A percentile compares a stretch with the other conserved stretches of the same genome.
These are phyloP conservation scores for Coreoperca whiteheadi DNA, from an alignment of 2,113 vertebrate genomes.

Conservation along the genomic window DNA sequence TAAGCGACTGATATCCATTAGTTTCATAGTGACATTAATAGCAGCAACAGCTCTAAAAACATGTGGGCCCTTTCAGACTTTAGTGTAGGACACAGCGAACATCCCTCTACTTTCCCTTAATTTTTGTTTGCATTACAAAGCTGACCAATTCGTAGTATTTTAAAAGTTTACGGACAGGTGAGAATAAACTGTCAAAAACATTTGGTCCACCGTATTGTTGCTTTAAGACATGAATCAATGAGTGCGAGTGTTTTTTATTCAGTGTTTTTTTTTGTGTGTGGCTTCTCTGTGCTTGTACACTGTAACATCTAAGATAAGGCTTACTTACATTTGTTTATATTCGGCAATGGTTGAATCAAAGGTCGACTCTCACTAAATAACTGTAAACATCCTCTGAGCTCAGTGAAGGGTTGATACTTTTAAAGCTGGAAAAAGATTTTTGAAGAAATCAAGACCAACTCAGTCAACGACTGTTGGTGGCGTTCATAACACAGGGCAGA, in stretches of 20 bases:
- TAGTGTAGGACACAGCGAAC: neutral
- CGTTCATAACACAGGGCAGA: constrained; percentile 56
- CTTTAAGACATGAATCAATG: neutral
- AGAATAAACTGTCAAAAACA: constrained; percentile 42
- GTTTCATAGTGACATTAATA: constrained; percentile 50
- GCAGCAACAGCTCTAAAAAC: constrained; percentile 26
- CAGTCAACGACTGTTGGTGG: constrained; percentile 25
- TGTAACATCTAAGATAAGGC: neutral
- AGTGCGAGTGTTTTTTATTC: neutral
- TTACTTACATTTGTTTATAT: constrained; percentile 18
- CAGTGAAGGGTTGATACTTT: constrained; percentile 8
- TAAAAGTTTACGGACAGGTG: constrained; percentile 35
- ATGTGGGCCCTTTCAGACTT: constrained; percentile 31
- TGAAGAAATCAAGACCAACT: constrained; percentile 9
- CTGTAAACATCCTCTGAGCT: constrained; percentile 28
- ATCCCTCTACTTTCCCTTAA: constrained; percentile 20
- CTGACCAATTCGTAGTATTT: neutral
- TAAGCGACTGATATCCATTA: constrained; percentile 50
- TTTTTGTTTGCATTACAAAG: constrained; percentile 29
- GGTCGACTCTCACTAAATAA: constrained; percentile 12
- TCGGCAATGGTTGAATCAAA: constrained; percentile 6
- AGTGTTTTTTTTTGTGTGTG: neutral
- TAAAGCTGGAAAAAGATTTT: constrained; percentile 20
- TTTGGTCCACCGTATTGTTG: neutral
- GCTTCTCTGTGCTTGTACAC: neutral